Evolutionary conservation across 2,797 vertebrate genomes (phyloP), one percentile per base, ranked within the genome.

Genomic region (Poeciliopsis infans): DNA sequence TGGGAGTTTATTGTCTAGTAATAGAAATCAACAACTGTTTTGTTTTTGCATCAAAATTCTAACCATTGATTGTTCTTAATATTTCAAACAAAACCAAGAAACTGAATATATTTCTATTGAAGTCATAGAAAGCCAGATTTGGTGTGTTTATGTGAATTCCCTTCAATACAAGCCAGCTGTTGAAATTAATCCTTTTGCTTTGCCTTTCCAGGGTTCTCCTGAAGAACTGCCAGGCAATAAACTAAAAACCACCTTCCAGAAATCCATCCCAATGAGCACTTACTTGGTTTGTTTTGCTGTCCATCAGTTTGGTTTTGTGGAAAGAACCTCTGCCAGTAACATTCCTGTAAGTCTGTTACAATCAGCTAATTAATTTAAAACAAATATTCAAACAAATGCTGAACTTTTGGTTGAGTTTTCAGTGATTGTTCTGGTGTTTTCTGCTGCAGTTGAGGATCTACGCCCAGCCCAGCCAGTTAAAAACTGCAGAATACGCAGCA

Each of bases 271-370:
- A n/a, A 99, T 99, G 98, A 99, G 98, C 82, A 98, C 98, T 12
- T 99, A 99, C 80, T 91, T 99, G 90, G 98, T 99, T n/a, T 98
- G 97, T 88, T 99, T 98, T 87, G 98, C 97, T 0, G 96, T 99
- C 75, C 98, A 99, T 90, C 96, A 96, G 76, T 99, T 99, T 84
- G 0, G 0, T 0, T 80, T 0, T 11, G 59, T 95, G 82, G 85
- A 95, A 80, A 94, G 78, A 85, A 75, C 0, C 0, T 99, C 98
- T 0, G 43, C 33, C 0, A 74, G 75, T 2, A 96, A 96, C 76
- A 94, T 96, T 88, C 96, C 95, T 36, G 98, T 99, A 94, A 98
- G 98, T 97, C 57, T 25, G 45, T 25, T 7, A 6, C 13, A 11
- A 39, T 36, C 15, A 10, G 13, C 7, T 2, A 18, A 64, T 33